Percentiles rank a stretch among this genome's conserved stretches.
These are phyloP conservation scores for Neosilurus hyrtlii DNA, from an alignment of 2,797 vertebrate species.

Conservation along the genomic window DNA sequence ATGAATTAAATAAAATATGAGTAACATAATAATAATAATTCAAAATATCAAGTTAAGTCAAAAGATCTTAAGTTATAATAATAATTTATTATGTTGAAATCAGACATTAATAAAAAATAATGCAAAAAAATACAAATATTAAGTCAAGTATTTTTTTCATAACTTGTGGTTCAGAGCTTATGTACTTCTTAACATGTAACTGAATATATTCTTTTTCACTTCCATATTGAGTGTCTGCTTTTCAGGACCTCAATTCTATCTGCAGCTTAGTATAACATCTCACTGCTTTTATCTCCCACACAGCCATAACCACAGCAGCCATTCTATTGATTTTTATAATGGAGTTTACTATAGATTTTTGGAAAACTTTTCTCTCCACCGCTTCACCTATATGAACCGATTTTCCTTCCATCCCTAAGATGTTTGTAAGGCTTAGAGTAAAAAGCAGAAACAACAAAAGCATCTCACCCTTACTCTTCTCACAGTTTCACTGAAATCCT, in stretches of 20 bases:
- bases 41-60: not conserved
- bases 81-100: not conserved
- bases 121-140: too few species aligned
- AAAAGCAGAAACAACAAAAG: not conserved
- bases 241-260: constrained; percentile 1
- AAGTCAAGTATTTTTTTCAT: not conserved
- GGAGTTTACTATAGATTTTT: constrained; percentile 22
- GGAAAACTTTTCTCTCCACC: constrained; percentile 8
- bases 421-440: not conserved
- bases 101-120: not conserved
- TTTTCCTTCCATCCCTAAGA: constrained; percentile 9
- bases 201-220: not conserved
- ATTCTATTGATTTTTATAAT: constrained; percentile 40
- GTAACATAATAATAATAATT: not conserved
- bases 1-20: not conserved
- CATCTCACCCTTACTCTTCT: not conserved
- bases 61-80: too few species aligned
- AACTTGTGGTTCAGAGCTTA: not conserved
- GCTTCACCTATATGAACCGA: constrained; percentile 19
- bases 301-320: not conserved
- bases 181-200: not conserved
- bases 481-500: not conserved
- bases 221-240: not conserved
- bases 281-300: constrained; percentile 14
- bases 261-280: not conserved